Evolutionary conservation across 2,797 vertebrate genomes (phyloP).

Genomic region (Hozukius guyotensis): DNA sequence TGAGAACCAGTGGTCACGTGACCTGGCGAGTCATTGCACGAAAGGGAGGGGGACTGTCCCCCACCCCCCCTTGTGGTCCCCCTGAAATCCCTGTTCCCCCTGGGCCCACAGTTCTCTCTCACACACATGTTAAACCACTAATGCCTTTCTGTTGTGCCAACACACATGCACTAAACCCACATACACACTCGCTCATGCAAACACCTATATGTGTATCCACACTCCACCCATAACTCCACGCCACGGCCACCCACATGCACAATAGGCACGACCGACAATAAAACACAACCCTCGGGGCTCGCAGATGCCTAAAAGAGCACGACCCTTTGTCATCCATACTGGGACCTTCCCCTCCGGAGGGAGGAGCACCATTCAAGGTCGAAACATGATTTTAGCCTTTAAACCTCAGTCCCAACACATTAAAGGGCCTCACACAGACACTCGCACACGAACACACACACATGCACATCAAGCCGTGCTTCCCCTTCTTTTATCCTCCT

Average conservation of each 20-base stretch:
- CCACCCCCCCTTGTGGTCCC: neutral
- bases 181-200: slow-evolving; percentile 42
- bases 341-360: slow-evolving; percentile 40
- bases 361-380: slow-evolving; percentile 43
- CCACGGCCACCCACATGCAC: slow-evolving; percentile 73
- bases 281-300: slow-evolving; percentile 58
- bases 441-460: slow-evolving; percentile 1
- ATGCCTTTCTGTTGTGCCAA: slow-evolving; percentile 54
- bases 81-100: slow-evolving; percentile 38
- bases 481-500: slow-evolving; percentile 48
- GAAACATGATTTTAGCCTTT: slow-evolving; percentile 61
- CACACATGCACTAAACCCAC: slow-evolving; percentile 36
- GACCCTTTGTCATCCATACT: slow-evolving; percentile 64
- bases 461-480: slow-evolving; percentile 26
- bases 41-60: neutral
- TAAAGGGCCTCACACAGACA: slow-evolving; percentile 59
- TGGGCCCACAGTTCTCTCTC: slow-evolving; percentile 18
- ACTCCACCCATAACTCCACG: slow-evolving; percentile 28
- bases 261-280: slow-evolving; percentile 67
- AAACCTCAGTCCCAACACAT: slow-evolving; percentile 44
- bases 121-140: slow-evolving; percentile 56
- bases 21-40: slow-evolving; percentile 51
- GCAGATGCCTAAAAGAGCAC: slow-evolving; percentile 67
- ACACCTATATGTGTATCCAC: slow-evolving; percentile 37
- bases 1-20: slow-evolving; percentile 78